Percentiles rank a stretch among this genome's conserved stretches.
Conservation (phyloP, 2,888 invertebrate species). For the Trichogramma dendrolimi region DNA sequence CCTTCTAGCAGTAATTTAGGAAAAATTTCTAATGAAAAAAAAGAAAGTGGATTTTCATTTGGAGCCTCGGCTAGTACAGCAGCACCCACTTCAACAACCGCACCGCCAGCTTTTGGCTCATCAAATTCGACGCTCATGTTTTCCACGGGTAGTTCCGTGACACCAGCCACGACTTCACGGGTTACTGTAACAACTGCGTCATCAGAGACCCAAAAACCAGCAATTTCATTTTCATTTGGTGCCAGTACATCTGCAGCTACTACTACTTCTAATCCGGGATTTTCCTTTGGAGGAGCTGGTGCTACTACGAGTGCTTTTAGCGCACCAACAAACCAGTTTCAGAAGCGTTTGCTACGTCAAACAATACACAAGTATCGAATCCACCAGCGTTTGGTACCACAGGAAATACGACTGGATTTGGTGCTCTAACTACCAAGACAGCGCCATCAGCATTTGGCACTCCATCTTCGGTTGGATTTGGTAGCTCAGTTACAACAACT, state of each 20-base stretch:
- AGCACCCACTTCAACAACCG: slow-evolving; percentile 11
- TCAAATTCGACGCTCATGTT: slow-evolving; percentile 13
- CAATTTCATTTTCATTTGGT: slow-evolving; percentile 23
- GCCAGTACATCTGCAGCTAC: slow-evolving; percentile 5
- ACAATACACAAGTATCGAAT: slow-evolving; percentile 15
- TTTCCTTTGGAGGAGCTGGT: slow-evolving; percentile 30
- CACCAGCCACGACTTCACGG: slow-evolving; percentile 23
- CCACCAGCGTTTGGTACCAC: slow-evolving; percentile 7
- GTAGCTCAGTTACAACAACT: background rate
- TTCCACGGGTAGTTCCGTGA: slow-evolving; percentile 4
- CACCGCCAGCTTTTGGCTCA: slow-evolving; percentile 18
- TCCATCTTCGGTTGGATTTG: background rate
- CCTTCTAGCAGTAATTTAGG: too few relatives aligned
- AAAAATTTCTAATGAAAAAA: background rate
- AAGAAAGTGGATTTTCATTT: slow-evolving; percentile 20
- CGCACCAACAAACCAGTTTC: slow-evolving; percentile 22
- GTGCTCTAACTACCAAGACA: background rate
- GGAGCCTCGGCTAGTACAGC: slow-evolving; percentile 11
- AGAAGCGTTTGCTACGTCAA: slow-evolving; percentile 4
- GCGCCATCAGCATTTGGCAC: background rate
- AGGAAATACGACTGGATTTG: background rate
- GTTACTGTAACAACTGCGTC: background rate
- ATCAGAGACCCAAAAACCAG: background rate
- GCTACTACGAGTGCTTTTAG: slow-evolving; percentile 21
- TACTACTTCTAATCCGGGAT: slow-evolving; percentile 17